A percentile compares a stretch with the other conserved stretches of the same genome.
These are phyloP conservation scores for Psittacara wagleri DNA, from an alignment of 2,113 vertebrate species.

Conservation along the genomic window DNA sequence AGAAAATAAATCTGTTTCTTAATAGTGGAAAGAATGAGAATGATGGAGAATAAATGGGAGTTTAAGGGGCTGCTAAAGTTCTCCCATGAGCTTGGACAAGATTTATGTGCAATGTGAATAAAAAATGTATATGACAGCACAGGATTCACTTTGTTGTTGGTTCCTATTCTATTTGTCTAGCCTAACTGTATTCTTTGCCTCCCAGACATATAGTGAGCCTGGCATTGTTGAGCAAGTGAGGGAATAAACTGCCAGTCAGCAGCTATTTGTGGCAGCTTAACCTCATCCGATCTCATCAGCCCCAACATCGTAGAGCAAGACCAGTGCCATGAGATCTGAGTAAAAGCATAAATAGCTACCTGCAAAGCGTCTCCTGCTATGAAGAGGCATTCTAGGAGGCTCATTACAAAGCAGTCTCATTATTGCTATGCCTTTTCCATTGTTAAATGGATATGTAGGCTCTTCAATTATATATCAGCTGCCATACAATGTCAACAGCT, in stretches of 20 bases:
- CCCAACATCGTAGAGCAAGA: constrained; percentile 5
- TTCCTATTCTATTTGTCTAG: constrained; percentile 46
- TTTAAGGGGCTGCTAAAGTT: constrained; percentile 49
- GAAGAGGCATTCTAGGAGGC: not conserved
- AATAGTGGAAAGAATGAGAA: constrained; percentile 53
- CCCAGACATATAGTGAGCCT: constrained; percentile 21
- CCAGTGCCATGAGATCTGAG: not conserved
- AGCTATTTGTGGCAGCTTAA: constrained; percentile 41
- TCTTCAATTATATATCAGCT: not conserved
- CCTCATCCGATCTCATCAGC: constrained; percentile 24
- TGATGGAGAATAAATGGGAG: constrained; percentile 32
- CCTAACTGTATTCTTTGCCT: constrained; percentile 32
- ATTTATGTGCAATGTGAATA: constrained; percentile 56
- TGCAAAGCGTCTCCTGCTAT: not conserved
- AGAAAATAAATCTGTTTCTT: constrained; percentile 55
- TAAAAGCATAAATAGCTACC: not conserved
- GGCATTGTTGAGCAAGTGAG: not conserved
- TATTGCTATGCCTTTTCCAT: not conserved
- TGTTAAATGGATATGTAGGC: not conserved
- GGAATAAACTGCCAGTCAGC: constrained; percentile 43
- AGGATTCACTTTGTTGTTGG: constrained; percentile 43
- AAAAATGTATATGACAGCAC: constrained; percentile 27
- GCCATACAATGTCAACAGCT: not conserved
- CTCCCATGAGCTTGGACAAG: constrained; percentile 34
- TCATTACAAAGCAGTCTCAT: not conserved